phyloP scores from a whole-genome alignment of 2,113 vertebrate genomes.

The Siniperca chuatsi region DNA sequence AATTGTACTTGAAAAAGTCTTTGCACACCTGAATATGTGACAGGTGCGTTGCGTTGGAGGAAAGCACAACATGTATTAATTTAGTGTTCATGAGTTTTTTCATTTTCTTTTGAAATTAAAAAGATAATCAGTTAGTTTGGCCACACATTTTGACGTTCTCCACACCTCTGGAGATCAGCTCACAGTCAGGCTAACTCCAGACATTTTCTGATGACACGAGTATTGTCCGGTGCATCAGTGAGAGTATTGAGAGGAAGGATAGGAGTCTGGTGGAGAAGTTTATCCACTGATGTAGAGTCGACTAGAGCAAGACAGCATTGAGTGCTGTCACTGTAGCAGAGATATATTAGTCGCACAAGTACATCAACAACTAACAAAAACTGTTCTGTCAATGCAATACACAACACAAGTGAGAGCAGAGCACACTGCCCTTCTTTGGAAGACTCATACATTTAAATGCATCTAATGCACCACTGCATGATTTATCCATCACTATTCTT shows the following conservation, averaged over 20 bases:
- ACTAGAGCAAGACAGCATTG: neutral
- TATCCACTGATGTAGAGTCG: neutral
- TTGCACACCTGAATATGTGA: neutral
- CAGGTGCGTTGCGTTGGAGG: neutral
- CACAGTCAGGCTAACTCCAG: neutral
- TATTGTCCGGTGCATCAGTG: neutral
- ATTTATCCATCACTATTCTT: neutral
- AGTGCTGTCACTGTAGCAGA: neutral
- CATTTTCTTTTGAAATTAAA: neutral
- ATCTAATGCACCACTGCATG: conserved; percentile 3
- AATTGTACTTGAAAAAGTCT: neutral
- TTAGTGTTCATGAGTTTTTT: neutral
- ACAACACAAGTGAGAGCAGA: neutral
- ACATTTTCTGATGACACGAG: neutral
- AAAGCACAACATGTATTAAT: conserved; percentile 3
- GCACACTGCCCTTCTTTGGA: neutral
- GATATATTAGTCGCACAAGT: neutral
- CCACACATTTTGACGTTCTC: neutral
- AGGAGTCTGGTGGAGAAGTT: neutral
- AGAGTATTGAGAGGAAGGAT: neutral
- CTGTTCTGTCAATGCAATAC: neutral
- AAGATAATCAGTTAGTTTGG: neutral
- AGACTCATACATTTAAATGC: neutral
- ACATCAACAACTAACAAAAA: conserved; percentile 26
- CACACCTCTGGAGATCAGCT: neutral